A percentile compares a stretch with the other conserved stretches of the same genome.
These are phyloP conservation scores for Pitta sordida DNA, from an alignment of 2,113 vertebrate genomes.

Conservation along the genomic window DNA sequence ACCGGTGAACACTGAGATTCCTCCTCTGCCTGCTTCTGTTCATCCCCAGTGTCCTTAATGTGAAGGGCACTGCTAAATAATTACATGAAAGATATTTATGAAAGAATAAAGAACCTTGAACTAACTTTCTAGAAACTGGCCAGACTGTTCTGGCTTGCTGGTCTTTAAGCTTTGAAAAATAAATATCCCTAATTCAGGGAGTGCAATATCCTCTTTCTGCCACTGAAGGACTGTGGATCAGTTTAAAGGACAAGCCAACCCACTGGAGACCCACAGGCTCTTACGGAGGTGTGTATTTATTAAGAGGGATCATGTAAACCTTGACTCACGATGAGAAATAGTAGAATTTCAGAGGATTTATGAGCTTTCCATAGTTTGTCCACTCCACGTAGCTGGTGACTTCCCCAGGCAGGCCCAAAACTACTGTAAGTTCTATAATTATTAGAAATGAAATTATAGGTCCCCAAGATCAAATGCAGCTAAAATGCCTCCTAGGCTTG, in stretches of 20 bases:
- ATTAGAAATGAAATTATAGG: background rate
- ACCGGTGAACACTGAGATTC: background rate
- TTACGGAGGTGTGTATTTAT: background rate
- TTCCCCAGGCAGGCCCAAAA: background rate
- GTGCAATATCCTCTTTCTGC: background rate
- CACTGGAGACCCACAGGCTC: background rate
- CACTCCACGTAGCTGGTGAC: background rate
- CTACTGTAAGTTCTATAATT: background rate
- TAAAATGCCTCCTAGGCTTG: background rate
- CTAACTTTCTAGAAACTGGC: background rate
- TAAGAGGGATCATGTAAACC: background rate
- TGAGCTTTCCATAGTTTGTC: background rate
- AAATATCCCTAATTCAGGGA: background rate
- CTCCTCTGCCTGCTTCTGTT: background rate
- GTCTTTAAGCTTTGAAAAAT: background rate
- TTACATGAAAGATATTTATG: background rate
- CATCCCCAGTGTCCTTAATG: background rate
- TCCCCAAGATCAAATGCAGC: background rate
- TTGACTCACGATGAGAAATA: background rate
- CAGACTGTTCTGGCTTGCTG: background rate
- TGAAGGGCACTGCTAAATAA: background rate
- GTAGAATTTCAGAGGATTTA: background rate
- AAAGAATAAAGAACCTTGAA: background rate
- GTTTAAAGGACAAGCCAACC: background rate
- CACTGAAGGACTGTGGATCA: background rate